These are phyloP conservation scores for Umimayanthus chanpuru DNA, from an alignment of 92 coral and sea anemone species.

Conservation along the genomic window DNA sequence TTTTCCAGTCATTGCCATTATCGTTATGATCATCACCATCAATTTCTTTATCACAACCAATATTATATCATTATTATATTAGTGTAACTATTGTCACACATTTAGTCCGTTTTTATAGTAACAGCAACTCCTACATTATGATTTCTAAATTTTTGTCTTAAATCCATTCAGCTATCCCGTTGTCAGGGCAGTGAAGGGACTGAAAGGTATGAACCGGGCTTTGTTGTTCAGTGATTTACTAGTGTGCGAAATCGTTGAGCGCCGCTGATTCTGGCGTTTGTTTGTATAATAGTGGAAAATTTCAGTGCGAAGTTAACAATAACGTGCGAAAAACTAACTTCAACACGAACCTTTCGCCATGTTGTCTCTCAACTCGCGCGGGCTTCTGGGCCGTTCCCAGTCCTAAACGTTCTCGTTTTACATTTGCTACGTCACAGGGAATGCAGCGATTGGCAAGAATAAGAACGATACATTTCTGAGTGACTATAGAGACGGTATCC, in stretches of 20 bases:
- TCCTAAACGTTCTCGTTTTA: too few relatives aligned
- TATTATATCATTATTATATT: not conserved
- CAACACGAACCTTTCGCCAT: too few relatives aligned
- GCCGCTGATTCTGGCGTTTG: not conserved
- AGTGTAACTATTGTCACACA: too few relatives aligned
- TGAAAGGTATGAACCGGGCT: slow-evolving; percentile 56
- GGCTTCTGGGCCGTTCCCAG: too few relatives aligned
- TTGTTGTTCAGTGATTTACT: not conserved
- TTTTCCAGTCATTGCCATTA: too few relatives aligned
- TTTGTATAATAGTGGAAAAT: too few relatives aligned
- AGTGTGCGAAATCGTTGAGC: not conserved
- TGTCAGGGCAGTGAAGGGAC: slow-evolving; percentile 89
- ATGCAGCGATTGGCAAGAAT: slow-evolving; percentile 89
- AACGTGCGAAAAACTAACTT: too few relatives aligned
- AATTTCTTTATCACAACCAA: not conserved
- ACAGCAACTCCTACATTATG: not conserved
- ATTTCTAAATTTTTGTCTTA: not conserved
- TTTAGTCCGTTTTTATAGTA: not conserved
- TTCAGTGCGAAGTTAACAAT: too few relatives aligned
- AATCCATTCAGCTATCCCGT: slow-evolving; percentile 73
- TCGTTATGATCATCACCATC: too few relatives aligned
- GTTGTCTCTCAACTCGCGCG: too few relatives aligned
- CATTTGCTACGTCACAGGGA: slow-evolving; percentile 58
- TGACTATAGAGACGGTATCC: slow-evolving; percentile 82
- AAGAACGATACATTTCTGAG: slow-evolving; percentile 83